Evolutionary conservation across 2,113 vertebrate species (phyloP).

Genomic region (Podocnemis expansa): DNA sequence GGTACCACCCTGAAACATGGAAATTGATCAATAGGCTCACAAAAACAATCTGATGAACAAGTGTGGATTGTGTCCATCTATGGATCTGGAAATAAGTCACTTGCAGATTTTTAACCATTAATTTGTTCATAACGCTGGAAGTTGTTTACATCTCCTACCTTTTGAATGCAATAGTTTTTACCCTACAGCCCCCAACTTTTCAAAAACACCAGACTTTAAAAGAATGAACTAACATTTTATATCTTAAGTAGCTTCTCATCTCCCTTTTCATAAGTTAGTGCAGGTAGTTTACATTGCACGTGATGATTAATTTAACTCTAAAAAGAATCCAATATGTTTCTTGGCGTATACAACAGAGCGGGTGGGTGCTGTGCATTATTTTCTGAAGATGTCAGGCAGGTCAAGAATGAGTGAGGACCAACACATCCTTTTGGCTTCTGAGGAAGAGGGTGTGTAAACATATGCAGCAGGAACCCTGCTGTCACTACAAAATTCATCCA

Average conservation of each 20-base stretch:
- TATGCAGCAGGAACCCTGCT: not conserved
- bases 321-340: not conserved
- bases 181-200: not conserved
- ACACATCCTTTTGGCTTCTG: not conserved
- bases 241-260: not conserved
- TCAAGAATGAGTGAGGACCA: not conserved
- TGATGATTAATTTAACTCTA: not conserved
- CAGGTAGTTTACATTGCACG: not conserved
- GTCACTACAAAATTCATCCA: not conserved
- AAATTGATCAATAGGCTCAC: no score
- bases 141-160: not conserved
- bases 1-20: not conserved
- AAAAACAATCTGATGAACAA: not conserved
- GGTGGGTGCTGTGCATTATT: not conserved
- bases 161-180: not conserved
- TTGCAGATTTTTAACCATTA: not conserved
- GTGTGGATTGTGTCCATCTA: not conserved
- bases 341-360: not conserved
- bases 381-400: not conserved
- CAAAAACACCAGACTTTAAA: not conserved
- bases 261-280: not conserved
- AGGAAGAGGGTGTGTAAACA: not conserved
- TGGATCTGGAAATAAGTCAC: not conserved
- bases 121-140: not conserved
- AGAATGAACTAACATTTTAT: not conserved